Evolutionary conservation across 92 coral and sea anemone species (phyloP), one percentile per base, ranked within the genome.

Genomic region (Metridium senile): DNA sequence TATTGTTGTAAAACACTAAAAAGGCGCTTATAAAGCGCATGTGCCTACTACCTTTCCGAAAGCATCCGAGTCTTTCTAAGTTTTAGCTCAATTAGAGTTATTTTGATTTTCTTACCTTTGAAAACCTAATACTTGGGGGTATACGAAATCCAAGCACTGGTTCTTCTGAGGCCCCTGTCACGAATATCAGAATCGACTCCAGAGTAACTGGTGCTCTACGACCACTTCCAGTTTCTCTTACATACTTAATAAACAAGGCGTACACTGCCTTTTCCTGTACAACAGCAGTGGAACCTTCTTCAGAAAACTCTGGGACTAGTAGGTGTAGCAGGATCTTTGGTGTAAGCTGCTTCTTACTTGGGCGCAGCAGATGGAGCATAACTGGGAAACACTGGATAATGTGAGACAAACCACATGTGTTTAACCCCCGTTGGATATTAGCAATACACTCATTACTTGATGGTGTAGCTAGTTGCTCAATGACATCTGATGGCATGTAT

Each of bases 131-230:
- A 39, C 68, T 70, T 62, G 89, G 90, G 56, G 70, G 82, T 11
- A 85, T 56, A 30, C 25, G 73, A 74, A 87, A 87, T 26, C 88
- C 96, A 11, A 83, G 91, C 11, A 82, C 89, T 72, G 89, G 89
- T 68, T 90, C 88, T 70, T 85, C 94, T 65, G 86, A 65, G 34
- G 89, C 87, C 21, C 91, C 91, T 19, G 90, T 84, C 0, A 77
- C 88, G 74, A 91, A 87, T 61, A 69, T 66, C 13, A 90, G 76
- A 31, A 86, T 19, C 34, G 75, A 70, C 29, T 54, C 68, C 58
- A 89, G 76, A 59, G 77, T 58, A 3, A 85, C 34, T 27, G 85
- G 82, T 19, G 66, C 84, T 82, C 88, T 71, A 28, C 88, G 79
- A 18, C 86, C 88, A 84, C 92, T 87, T 23, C 88, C 87, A 63